Percentiles rank a stretch among this genome's conserved stretches.
phyloP scores from a whole-genome alignment of 2,888 invertebrate species.

The Bembecia ichneumoniformis region DNA sequence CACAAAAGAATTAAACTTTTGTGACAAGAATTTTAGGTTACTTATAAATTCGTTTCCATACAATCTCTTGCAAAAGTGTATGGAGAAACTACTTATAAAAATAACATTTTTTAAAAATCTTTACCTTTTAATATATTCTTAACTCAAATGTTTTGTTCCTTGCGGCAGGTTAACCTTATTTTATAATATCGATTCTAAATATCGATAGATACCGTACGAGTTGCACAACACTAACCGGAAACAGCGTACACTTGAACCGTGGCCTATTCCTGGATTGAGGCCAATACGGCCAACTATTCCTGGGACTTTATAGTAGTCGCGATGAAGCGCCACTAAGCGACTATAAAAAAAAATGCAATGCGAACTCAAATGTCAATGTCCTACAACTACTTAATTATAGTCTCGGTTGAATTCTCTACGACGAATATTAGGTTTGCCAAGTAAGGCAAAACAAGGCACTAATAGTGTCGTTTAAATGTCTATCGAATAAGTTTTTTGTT shows the following conservation, averaged over 20 bases:
- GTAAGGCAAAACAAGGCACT: not conserved
- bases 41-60: too few relatives aligned
- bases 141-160: too few relatives aligned
- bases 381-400: not conserved
- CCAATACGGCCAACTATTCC: conserved; percentile 21
- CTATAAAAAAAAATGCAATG: not conserved
- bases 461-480: not conserved
- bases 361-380: not conserved
- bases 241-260: conserved; percentile 57
- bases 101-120: too few relatives aligned
- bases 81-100: too few relatives aligned
- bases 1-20: too few relatives aligned
- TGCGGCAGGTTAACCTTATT: too few relatives aligned
- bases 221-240: conserved; percentile 25
- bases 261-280: conserved; percentile 53
- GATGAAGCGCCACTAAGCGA: not conserved
- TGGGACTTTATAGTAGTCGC: not conserved
- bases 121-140: too few relatives aligned
- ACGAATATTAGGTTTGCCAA: not conserved
- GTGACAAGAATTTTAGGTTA: too few relatives aligned
- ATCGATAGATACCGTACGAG: too few relatives aligned
- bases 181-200: too few relatives aligned
- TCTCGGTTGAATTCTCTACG: not conserved
- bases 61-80: too few relatives aligned
- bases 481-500: not conserved